Percentiles rank a stretch among this genome's conserved stretches.
Conservation (phyloP, 1,140 invertebrate species). For the Antheraea pernyi region DNA sequence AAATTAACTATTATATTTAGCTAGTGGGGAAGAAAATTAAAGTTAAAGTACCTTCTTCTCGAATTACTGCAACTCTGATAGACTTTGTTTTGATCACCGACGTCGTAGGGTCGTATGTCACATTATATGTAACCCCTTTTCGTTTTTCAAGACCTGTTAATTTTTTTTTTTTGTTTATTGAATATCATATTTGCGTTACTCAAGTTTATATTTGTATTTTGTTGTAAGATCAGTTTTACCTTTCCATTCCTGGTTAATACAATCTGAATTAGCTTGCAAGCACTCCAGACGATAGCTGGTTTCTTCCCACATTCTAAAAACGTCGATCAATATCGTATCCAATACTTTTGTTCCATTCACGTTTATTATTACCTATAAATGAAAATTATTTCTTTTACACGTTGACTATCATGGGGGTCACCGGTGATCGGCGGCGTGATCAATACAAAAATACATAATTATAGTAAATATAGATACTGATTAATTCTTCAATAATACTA, state of each 20-base stretch:
- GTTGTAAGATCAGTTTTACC: conserved; percentile 42
- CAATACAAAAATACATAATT: no score
- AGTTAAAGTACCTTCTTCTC: conserved; percentile 91
- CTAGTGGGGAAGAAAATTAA: neutral
- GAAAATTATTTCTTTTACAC: neutral
- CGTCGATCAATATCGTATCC: conserved; percentile 81
- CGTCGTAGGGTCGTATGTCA: conserved; percentile 86
- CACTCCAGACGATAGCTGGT: conserved; percentile 95
- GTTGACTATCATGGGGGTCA: no score
- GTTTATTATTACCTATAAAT: conserved; percentile 69
- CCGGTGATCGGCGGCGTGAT: no score
- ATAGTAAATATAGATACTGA: no score
- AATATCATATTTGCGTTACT: neutral
- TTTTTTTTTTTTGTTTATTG: neutral
- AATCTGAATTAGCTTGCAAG: conserved; percentile 89
- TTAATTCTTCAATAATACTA: no score
- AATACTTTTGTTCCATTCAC: conserved; percentile 84
- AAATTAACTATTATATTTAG: no score
- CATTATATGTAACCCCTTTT: conserved; percentile 82
- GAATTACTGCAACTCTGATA: conserved; percentile 91
- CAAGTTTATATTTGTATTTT: neutral
- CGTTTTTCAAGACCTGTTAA: conserved; percentile 77
- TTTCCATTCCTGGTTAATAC: conserved; percentile 89
- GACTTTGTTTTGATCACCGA: conserved; percentile 66
- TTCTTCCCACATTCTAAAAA: conserved; percentile 95